phyloP scores from a whole-genome alignment of 2,797 vertebrate genomes.

The Champsocephalus esox region DNA sequence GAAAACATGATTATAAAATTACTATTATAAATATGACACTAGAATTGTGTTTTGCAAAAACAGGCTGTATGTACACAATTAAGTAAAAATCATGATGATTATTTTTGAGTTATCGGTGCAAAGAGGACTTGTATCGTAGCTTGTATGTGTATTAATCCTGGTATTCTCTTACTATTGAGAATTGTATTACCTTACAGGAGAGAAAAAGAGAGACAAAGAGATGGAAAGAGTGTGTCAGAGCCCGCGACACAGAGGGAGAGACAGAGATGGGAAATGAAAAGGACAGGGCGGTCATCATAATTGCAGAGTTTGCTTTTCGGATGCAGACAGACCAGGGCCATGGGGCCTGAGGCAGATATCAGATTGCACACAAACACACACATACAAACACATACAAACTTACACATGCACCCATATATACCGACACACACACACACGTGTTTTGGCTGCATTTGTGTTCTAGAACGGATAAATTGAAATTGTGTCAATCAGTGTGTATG shows the following conservation, averaged over 20 bases:
- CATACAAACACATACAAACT: conserved; percentile 65
- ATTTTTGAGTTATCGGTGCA: neutral
- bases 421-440: conserved; percentile 39
- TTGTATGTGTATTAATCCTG: neutral
- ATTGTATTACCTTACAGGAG: conserved; percentile 33
- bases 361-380: conserved; percentile 76
- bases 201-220: conserved; percentile 32
- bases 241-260: conserved; percentile 38
- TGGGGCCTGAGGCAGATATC: conserved; percentile 79
- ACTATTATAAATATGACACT: no score
- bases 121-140: conserved; percentile 1
- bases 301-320: conserved; percentile 85
- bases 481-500: conserved; percentile 10
- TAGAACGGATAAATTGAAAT: conserved; percentile 12
- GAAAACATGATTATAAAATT: no score
- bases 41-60: no score
- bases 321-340: conserved; percentile 82
- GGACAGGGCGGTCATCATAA: conserved; percentile 84
- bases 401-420: conserved; percentile 56
- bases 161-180: conserved; percentile 4
- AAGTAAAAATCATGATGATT: neutral
- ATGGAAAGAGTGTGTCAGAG: conserved; percentile 8
- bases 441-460: conserved; percentile 43
- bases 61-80: neutral
- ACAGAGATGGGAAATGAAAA: conserved; percentile 81